phyloP scores from a whole-genome alignment of 2,797 vertebrate species.

The Crenuchus spilurus region DNA sequence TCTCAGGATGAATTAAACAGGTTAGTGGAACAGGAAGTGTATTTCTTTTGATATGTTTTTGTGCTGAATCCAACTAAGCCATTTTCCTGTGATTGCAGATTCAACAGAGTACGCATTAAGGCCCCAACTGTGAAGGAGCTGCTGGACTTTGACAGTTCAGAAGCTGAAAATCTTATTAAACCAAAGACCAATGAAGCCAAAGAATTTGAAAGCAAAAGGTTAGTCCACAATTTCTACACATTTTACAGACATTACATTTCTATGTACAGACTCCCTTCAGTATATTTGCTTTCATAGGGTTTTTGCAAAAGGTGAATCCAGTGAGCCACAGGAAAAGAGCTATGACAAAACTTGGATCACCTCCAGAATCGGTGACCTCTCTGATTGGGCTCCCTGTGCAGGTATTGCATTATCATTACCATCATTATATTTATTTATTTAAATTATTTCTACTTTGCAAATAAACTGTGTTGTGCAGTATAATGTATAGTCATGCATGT shows the following conservation, averaged over 20 bases:
- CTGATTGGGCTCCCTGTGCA: slow-evolving; percentile 78
- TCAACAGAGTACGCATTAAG: slow-evolving; percentile 81
- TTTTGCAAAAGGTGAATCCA: slow-evolving; percentile 7
- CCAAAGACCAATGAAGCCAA: slow-evolving; percentile 64
- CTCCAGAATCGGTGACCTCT: slow-evolving; percentile 70
- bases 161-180: slow-evolving; percentile 47
- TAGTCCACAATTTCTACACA: neutral
- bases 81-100: slow-evolving; percentile 59
- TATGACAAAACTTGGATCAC: slow-evolving; percentile 67
- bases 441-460: neutral
- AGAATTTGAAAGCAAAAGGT: slow-evolving; percentile 60
- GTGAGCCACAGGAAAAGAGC: slow-evolving; percentile 9
- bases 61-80: neutral
- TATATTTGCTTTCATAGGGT: slow-evolving; percentile 14
- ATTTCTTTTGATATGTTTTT: neutral
- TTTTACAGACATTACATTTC: too few relatives aligned
- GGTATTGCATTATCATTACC: slow-evolving; percentile 59
- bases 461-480: too few relatives aligned
- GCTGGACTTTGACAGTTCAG: slow-evolving; percentile 71
- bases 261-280: neutral
- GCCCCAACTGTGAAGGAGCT: slow-evolving; percentile 78
- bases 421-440: too few relatives aligned
- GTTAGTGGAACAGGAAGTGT: slow-evolving; percentile 10
- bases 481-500: too few relatives aligned
- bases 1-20: slow-evolving; percentile 62